A percentile compares a stretch with the other conserved stretches of the same genome.
These are phyloP conservation scores for Neodiprion fabricii DNA, from an alignment of 1,140 invertebrate genomes.

Conservation along the genomic window DNA sequence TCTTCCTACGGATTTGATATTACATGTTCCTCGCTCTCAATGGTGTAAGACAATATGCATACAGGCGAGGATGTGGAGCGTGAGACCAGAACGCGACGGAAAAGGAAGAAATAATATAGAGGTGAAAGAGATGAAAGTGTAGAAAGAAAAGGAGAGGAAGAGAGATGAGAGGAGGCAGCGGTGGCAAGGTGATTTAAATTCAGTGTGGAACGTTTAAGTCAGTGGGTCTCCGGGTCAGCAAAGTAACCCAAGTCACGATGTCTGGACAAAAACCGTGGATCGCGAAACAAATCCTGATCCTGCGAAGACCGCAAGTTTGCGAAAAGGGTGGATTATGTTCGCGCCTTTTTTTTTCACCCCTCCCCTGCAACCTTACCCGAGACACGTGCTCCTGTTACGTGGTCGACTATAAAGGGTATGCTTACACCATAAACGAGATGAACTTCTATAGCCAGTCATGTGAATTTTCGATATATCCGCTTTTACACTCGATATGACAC, in stretches of 20 bases:
- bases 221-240: slow-evolving; percentile 58
- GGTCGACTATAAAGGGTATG: neutral
- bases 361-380: neutral
- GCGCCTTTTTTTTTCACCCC: neutral
- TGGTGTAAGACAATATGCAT: no score
- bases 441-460: neutral
- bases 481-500: no score
- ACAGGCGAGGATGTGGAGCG: neutral
- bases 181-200: slow-evolving; percentile 45
- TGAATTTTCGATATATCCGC: no score
- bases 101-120: slow-evolving; percentile 29
- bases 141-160: slow-evolving; percentile 7
- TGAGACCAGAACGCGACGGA: slow-evolving; percentile 29
- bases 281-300: neutral
- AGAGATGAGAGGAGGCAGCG: slow-evolving; percentile 28
- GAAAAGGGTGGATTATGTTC: neutral
- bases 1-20: no score
- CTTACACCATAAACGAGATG: neutral
- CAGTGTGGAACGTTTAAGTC: slow-evolving; percentile 34
- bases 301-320: neutral
- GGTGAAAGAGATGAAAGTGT: slow-evolving; percentile 9
- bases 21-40: no score
- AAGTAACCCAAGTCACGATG: slow-evolving; percentile 53
- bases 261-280: slow-evolving; percentile 26
- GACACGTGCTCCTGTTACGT: neutral